Base-by-base conservation (phyloP, 2,797 vertebrate genomes). In the Acanthurus tractus region DNA sequence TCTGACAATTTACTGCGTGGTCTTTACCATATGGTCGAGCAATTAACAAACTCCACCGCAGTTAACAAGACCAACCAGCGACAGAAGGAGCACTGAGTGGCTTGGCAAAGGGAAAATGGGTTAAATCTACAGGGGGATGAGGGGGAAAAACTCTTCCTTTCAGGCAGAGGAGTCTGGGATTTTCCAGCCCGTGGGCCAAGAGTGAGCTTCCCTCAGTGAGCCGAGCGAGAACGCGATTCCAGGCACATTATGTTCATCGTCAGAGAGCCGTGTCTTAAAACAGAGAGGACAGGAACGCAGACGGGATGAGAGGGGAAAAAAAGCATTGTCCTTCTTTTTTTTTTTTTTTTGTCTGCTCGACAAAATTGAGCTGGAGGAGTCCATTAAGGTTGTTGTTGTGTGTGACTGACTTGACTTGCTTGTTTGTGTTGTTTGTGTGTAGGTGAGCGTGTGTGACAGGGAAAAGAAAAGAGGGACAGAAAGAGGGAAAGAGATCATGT, bases 171-270 rank as follows among this genome's bases (percentile, higher is more conserved):
- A 80, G 80, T 76, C 68, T 78, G 86, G 87, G 88, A 86, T 91
- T 88, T 91, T 89, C 88, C 74, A 76, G 56, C 88, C 87, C 40
- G 50, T 63, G 83, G 86, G 89, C 81, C 82, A 86, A 86, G 70
- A 85, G 83, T 13, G 82, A 90, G 76, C 53, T 81, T 89, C 82
- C 87, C 79, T 76, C 74, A 53, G 82, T 62, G 59, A 84, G 84
- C 74, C 49, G 78, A 84, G 88, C 81, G 70, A 82, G 76, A 88
- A 71, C 79, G 83, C 18, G 64, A 81, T 79, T 89, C 80, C 63
- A 82, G 76, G 86, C 79, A 67, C 81, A 84, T 88, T 88, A 81
- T 84, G 82, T 82, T 92, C 87, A 85, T 83, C 83, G 59, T 89
- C 89, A 78, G 67, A 75, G 70, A 72, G 81, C 78, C 38, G 65